A percentile compares a stretch with the other conserved stretches of the same genome.
Conservation (phyloP, 1,140 invertebrate genomes). For the Cydia amplana region DNA sequence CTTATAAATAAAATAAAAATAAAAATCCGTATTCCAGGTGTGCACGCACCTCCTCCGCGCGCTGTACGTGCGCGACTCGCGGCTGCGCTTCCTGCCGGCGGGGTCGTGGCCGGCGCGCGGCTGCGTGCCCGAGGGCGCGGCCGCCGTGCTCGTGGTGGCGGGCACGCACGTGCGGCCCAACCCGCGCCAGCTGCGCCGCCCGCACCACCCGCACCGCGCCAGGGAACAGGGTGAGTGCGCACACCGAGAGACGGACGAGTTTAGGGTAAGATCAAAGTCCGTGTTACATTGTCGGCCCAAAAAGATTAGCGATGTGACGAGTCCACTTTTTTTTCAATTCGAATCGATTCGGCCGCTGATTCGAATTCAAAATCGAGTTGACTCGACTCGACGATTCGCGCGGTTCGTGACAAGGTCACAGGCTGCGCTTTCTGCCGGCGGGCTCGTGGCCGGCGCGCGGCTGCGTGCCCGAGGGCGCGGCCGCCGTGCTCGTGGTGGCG, state of each 20-base stretch:
- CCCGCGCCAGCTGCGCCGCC: conserved; percentile 36
- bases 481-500: conserved; percentile 45
- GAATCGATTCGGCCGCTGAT: no score
- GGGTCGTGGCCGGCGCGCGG: conserved; percentile 50
- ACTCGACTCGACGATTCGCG: no score
- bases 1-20: no score
- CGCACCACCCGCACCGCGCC: conserved; percentile 35
- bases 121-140: conserved; percentile 44
- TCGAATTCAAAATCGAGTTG: no score
- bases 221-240: conserved; percentile 11
- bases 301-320: no score
- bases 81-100: conserved; percentile 65
- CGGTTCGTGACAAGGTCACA: no score
- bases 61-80: conserved; percentile 89
- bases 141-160: conserved; percentile 44
- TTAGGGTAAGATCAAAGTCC: no score
- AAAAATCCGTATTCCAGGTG: no score
- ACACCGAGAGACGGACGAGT: no score
- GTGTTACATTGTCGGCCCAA: no score
- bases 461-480: neutral
- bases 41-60: conserved; percentile 88
- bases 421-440: conserved; percentile 65
- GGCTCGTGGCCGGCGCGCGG: neutral
- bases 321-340: no score
- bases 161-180: conserved; percentile 41